Evolutionary conservation across 1,140 invertebrate species (phyloP).

Genomic region (Scaptomyza hsui): DNA sequence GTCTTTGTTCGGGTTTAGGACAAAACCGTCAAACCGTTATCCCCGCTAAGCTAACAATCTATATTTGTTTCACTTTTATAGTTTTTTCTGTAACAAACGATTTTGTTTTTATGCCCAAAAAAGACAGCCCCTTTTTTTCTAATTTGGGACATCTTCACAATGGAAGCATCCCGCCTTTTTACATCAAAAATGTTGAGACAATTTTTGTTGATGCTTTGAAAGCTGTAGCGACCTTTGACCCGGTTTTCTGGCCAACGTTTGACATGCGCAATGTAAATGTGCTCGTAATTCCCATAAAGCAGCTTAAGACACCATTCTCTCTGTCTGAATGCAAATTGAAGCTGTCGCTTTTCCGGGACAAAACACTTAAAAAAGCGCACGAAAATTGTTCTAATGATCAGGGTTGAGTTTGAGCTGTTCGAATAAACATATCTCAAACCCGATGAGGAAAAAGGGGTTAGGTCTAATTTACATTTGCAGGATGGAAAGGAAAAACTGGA

Average conservation of each 20-base stretch:
- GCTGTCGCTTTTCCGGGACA: constrained; percentile 60
- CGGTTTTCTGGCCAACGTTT: constrained; percentile 55
- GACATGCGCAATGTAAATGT: constrained; percentile 75
- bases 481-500: constrained; percentile 38
- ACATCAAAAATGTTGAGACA: constrained; percentile 44
- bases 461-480: constrained; percentile 68
- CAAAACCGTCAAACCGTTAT: constrained; percentile 35
- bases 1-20: constrained; percentile 15
- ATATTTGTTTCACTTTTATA: constrained; percentile 31
- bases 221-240: constrained; percentile 70
- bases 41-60: constrained; percentile 39
- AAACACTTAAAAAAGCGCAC: constrained; percentile 73
- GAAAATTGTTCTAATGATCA: constrained; percentile 70
- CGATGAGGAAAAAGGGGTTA: constrained; percentile 35
- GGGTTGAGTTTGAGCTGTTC: constrained; percentile 44
- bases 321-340: constrained; percentile 26
- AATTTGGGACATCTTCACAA: constrained; percentile 42
- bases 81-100: constrained; percentile 26
- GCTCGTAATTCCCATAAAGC: constrained; percentile 77
- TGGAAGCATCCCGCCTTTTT: constrained; percentile 56
- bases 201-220: constrained; percentile 44
- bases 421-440: constrained; percentile 18
- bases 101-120: constrained; percentile 37
- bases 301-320: constrained; percentile 73
- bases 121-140: constrained; percentile 28